Evolutionary conservation across 2,113 vertebrate species (phyloP), one percentile per base, ranked within the genome.

Genomic region (Nestor notabilis): DNA sequence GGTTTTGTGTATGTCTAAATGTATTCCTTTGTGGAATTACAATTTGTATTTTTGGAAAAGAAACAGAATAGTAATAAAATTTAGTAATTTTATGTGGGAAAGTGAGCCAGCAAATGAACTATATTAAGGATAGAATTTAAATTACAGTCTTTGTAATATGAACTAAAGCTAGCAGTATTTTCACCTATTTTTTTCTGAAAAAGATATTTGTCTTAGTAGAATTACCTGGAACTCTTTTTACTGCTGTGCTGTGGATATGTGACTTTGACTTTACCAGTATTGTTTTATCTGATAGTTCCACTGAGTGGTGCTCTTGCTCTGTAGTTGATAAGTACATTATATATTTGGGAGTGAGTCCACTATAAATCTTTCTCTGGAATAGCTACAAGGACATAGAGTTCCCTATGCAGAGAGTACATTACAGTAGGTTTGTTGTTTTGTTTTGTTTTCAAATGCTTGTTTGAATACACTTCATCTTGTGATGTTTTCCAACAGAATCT

Each of bases 281-380:
- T 90, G 35, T 63, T 88, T 77, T 86, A 21, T 72, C 49, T 90
- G 23, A 19, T 66, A 76, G 24, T 56, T 79, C 98, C 98, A 98
- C 98, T 93, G 33, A 53, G 97, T 97, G 98, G 98, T 70, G 95
- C 97, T 97, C 87, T 97, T 96, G 96, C 49, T 69, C 96, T 97
- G 84, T 83, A 13, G 21, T 77, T 96, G 41, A 28, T 3, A 23
- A 83, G n/a, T n/a, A n/a, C 43, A 0, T 87, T 53, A 3, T 43
- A 10, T 77, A 87, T 94, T 78, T 71, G 55, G 60, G 43, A 21
- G 29, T 46, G 21, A 44, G 35, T 49, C 72, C 31, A 7, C n/a
- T 72, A 20, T 87, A 86, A 79, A 91, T 85, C 16, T 66, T 89
- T 74, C 21, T 50, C 28, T 90, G 69, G 18, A 91, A 44, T 33